Evolutionary conservation across 30 jellyfish, hydroid and myxozoan species (phyloP), one percentile per base, ranked within the genome.

Genomic region (Aurelia sp.): DNA sequence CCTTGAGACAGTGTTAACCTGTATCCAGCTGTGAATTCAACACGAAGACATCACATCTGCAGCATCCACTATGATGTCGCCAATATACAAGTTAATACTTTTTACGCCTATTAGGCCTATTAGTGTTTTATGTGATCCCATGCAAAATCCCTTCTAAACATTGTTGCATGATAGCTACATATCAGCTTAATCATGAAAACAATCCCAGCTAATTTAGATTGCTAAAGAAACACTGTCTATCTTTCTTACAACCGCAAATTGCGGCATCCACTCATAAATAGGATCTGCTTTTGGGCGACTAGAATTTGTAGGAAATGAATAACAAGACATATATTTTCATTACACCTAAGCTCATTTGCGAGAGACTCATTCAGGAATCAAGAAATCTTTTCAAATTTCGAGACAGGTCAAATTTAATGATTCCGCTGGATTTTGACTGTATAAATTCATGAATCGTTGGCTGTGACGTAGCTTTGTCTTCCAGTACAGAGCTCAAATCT

Each of bases 11-110:
- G 7, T 44, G 55, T 44, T 44, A 13, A 44, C 55, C 55, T 44
- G 55, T 4, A 8, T 16, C 55, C 55, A 44, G 55, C 55, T 44
- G 55, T 44, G 55, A 8, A 44, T 44, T 44, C 55, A 9, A 44
- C 66, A 13, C 1, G 65, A 6, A 76, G 87, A 76, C 87, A 60
- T 31, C 87, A 60, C 87, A 76, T 76, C 87, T 76, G 87, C 87
- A 22, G 67, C 78, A 27, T 8, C 44, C 60, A 68, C 86, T 24
- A 13, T 19, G 38, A 30, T 62, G 93, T 84, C 93, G 93, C 93
- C 93, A 76, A 51, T 60, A 73, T 40, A 47, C 51, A 63, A 58
- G 30, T 44, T 60, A 84, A 72, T 84, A 74, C 88, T 52, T 81
- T 74, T 73, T 31, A 84, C 40, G 38, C 93, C 82, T 48, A 84